Evolutionary conservation across 1,140 invertebrate genomes (phyloP).

Genomic region (Drosophila littoralis): DNA sequence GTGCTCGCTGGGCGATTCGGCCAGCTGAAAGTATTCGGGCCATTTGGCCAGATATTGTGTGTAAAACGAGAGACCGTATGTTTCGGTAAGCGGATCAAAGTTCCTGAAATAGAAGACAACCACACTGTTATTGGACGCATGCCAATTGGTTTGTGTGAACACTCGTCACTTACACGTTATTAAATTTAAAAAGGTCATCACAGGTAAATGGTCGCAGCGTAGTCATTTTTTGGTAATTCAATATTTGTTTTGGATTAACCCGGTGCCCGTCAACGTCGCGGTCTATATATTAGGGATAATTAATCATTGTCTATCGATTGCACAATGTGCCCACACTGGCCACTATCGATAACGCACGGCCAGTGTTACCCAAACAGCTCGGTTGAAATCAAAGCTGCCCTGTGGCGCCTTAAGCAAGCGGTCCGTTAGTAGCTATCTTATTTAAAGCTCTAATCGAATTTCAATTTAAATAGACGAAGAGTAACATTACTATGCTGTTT

Average conservation of each 20-base stretch:
- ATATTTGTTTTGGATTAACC: background rate
- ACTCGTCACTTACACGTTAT: slow-evolving; percentile 93
- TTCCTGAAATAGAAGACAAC: slow-evolving; percentile 87
- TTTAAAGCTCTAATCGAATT: no score
- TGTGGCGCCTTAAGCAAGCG: background rate
- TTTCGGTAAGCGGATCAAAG: slow-evolving; percentile 98
- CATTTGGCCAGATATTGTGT: slow-evolving; percentile 98
- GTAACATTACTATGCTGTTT: no score
- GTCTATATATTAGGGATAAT: background rate
- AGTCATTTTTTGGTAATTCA: slow-evolving; percentile 88
- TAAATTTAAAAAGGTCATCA: slow-evolving; percentile 97
- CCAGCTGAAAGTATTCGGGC: slow-evolving; percentile 99
- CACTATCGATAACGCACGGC: background rate
- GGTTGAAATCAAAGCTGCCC: background rate
- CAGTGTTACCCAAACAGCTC: background rate
- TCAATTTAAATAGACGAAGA: no score
- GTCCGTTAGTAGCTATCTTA: no score
- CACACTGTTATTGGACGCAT: background rate
- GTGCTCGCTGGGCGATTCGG: slow-evolving; percentile 96
- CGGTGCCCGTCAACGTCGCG: background rate
- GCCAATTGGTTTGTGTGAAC: background rate
- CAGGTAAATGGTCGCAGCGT: slow-evolving; percentile 96
- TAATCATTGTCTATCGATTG: background rate
- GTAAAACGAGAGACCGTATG: slow-evolving; percentile 98
- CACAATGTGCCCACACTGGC: background rate